phyloP scores from a whole-genome alignment of 2,888 invertebrate species.

The Parnassius apollo region DNA sequence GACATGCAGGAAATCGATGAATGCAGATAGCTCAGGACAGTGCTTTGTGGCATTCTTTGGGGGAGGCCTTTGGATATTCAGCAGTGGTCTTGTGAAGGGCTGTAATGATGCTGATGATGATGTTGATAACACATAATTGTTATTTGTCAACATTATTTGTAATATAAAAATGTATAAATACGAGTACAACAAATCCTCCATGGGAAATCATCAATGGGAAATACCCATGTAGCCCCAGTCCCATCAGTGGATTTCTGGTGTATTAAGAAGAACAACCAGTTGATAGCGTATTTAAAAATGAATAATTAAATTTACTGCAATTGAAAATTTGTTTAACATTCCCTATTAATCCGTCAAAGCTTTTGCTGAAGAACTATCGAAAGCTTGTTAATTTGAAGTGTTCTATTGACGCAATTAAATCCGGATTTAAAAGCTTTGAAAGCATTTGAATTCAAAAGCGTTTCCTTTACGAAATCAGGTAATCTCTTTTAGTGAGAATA shows the following conservation, averaged over 20 bases:
- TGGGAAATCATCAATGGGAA: too few relatives aligned
- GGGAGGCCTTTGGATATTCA: too few relatives aligned
- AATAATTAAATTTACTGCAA: not conserved
- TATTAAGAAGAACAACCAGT: not conserved
- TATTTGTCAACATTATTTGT: too few relatives aligned
- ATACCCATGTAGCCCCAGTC: not conserved
- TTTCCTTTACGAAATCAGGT: not conserved
- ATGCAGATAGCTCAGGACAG: too few relatives aligned
- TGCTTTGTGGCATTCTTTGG: too few relatives aligned
- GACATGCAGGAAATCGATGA: too few relatives aligned
- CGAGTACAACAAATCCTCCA: not conserved
- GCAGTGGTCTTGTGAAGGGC: too few relatives aligned
- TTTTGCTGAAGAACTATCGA: not conserved
- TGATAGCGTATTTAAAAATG: not conserved
- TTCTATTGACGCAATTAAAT: constrained; percentile 20
- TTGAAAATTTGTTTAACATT: not conserved
- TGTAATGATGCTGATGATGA: too few relatives aligned
- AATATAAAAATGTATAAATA: not conserved
- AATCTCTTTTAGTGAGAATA: not conserved
- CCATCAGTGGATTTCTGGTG: not conserved
- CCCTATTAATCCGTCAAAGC: not conserved
- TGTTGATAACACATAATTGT: too few relatives aligned
- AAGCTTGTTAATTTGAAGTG: constrained; percentile 9
- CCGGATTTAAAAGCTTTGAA: constrained; percentile 3
- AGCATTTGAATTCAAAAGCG: not conserved